Conservation (phyloP, 2,797 vertebrate species). For the Kryptopterus vitreolus region DNA sequence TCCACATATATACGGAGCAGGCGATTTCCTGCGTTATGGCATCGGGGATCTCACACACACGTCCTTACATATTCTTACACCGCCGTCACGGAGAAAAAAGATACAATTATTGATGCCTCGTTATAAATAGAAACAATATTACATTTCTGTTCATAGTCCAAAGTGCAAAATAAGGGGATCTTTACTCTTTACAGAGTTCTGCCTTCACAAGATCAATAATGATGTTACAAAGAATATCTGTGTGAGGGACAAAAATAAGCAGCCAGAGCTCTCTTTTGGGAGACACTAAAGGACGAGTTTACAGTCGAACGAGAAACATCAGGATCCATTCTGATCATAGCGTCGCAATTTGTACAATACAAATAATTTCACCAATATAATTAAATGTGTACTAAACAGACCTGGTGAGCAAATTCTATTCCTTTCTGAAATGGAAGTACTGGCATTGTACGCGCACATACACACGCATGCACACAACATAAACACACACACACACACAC, state of each 20-base stretch:
- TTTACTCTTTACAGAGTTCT: constrained; percentile 9
- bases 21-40: neutral
- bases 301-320: neutral
- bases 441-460: neutral
- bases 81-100: constrained; percentile 61
- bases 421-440: neutral
- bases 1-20: neutral
- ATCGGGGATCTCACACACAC: neutral
- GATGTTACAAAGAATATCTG: constrained; percentile 23
- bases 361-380: neutral
- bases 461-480: too few species aligned
- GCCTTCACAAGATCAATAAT: neutral
- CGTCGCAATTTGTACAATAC: neutral
- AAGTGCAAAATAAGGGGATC: constrained; percentile 61
- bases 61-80: constrained; percentile 50
- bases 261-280: neutral
- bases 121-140: constrained; percentile 68
- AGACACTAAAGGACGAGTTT: neutral
- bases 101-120: constrained; percentile 61
- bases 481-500: too few species aligned
- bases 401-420: neutral
- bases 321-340: too few species aligned
- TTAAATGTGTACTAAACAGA: neutral
- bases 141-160: constrained; percentile 65
- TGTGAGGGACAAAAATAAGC: constrained; percentile 3